phyloP scores from a whole-genome alignment of 2,797 vertebrate genomes.

The Syngnathus rostellatus region DNA sequence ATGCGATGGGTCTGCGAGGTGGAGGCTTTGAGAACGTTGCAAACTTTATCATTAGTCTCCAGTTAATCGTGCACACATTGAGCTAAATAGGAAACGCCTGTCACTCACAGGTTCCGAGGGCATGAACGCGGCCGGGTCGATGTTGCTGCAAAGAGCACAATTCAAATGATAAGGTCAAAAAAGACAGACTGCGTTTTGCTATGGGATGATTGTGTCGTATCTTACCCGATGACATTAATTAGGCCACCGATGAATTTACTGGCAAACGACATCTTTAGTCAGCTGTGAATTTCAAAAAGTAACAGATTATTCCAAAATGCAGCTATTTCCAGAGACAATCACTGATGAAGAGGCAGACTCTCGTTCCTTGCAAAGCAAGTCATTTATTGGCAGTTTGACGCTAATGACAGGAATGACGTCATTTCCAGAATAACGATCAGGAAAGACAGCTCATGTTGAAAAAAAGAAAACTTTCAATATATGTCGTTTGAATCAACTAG shows the following conservation, averaged over 20 bases:
- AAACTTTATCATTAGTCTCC: not conserved
- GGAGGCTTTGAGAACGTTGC: slow-evolving; percentile 58
- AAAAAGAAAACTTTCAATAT: too few relatives aligned
- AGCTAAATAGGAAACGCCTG: not conserved
- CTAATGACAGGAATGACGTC: too few relatives aligned
- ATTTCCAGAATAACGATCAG: too few relatives aligned
- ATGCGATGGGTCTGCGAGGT: slow-evolving; percentile 64
- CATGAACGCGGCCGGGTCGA: slow-evolving; percentile 63
- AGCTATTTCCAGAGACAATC: not conserved
- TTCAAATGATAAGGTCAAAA: slow-evolving; percentile 3
- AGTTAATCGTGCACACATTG: not conserved
- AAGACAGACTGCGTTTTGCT: not conserved
- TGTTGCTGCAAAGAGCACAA: slow-evolving; percentile 50
- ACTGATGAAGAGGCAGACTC: not conserved
- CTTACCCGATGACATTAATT: slow-evolving; percentile 65
- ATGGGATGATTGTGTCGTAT: not conserved
- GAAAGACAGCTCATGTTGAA: too few relatives aligned
- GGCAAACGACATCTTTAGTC: slow-evolving; percentile 54
- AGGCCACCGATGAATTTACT: slow-evolving; percentile 52
- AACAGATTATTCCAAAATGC: not conserved
- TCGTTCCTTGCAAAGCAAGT: not conserved
- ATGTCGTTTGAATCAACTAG: too few relatives aligned
- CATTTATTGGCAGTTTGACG: too few relatives aligned
- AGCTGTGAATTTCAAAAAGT: slow-evolving; percentile 27
- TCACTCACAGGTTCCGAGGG: slow-evolving; percentile 67